phyloP scores from a whole-genome alignment of 2,888 invertebrate genomes.

The Agrypnus murinus region DNA sequence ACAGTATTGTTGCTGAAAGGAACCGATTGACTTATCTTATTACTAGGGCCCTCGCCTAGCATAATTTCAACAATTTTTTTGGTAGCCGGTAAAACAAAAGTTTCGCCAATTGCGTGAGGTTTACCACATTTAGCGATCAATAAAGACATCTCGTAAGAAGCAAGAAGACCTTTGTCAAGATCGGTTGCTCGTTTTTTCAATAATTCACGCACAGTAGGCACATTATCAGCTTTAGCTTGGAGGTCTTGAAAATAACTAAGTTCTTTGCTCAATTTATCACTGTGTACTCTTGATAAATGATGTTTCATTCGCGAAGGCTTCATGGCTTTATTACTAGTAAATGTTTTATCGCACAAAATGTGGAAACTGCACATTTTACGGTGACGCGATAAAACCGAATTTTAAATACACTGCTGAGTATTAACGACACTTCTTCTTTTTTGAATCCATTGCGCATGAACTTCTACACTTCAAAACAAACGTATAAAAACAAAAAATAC shows the following conservation, averaged over 20 bases:
- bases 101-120: background rate
- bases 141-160: background rate
- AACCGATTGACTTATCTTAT: background rate
- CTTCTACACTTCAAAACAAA: too few species aligned
- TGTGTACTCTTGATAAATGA: background rate
- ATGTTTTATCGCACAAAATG: constrained; percentile 5
- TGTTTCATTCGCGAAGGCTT: too few species aligned
- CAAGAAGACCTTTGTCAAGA: background rate
- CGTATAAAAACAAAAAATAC: too few species aligned
- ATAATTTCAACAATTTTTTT: background rate
- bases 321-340: background rate
- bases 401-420: too few species aligned
- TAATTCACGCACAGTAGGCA: background rate
- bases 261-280: background rate
- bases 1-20: background rate
- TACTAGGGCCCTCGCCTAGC: background rate
- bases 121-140: background rate
- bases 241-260: background rate
- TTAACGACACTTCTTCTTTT: too few species aligned
- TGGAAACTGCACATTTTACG: too few species aligned
- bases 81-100: background rate
- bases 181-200: background rate
- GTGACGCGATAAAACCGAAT: too few species aligned
- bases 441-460: too few species aligned
- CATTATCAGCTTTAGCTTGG: background rate